Conservation (phyloP, 1,140 invertebrate species). For the Bombus fervidus region DNA sequence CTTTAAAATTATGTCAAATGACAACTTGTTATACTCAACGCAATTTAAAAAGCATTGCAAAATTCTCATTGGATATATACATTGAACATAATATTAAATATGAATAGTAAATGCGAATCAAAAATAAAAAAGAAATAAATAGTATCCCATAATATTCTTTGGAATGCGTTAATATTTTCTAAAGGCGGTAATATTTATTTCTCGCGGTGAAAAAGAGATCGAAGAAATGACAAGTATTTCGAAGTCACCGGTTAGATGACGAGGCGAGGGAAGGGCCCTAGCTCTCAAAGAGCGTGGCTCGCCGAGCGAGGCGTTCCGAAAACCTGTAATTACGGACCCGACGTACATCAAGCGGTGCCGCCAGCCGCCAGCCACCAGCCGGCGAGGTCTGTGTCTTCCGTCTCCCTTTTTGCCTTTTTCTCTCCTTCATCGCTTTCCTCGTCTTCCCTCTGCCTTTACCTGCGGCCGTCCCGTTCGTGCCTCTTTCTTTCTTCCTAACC, state of each 20-base stretch:
- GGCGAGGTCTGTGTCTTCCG: conserved; percentile 63
- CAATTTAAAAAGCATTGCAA: neutral
- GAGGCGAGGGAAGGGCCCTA: conserved; percentile 65
- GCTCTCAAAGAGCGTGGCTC: conserved; percentile 67
- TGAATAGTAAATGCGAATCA: neutral
- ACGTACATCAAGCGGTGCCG: conserved; percentile 81
- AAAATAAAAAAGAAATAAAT: neutral
- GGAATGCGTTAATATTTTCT: conserved; percentile 23
- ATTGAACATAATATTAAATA: neutral
- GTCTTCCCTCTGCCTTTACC: conserved; percentile 62
- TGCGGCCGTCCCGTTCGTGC: conserved; percentile 60
- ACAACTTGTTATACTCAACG: neutral
- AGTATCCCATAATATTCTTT: neutral
- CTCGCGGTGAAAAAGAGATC: conserved; percentile 31
- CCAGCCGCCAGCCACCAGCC: conserved; percentile 68
- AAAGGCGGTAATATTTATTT: conserved; percentile 25
- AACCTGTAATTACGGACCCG: conserved; percentile 82
- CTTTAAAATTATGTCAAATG: too few species aligned
- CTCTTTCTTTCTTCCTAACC: conserved; percentile 16
- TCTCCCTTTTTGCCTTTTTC: conserved; percentile 67
- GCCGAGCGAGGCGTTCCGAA: conserved; percentile 79
- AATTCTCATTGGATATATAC: neutral
- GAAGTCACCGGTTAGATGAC: conserved; percentile 70
- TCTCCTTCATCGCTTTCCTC: conserved; percentile 62
- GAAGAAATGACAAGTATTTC: conserved; percentile 53